Conservation (phyloP, 37 sponge, comb jelly and placozoan species). For the Beroe forskalii region DNA sequence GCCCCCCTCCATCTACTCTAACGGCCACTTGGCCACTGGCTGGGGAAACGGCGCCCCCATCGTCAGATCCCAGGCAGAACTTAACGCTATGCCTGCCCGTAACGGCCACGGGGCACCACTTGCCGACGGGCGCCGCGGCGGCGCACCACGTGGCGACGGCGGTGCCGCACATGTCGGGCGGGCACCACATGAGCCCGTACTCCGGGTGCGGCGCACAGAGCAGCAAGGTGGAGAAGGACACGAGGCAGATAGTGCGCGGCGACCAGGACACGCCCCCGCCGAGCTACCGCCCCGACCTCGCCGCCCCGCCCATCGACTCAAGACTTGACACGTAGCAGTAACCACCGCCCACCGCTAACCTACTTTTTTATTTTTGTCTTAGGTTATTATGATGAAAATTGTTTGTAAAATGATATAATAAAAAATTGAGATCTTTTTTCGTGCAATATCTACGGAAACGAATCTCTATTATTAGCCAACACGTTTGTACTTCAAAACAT, state of each 20-base stretch:
- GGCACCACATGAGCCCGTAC: neutral
- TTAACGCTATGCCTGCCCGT: conserved; percentile 8
- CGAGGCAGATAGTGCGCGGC: neutral
- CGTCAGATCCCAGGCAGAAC: conserved; percentile 20
- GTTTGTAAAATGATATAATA: conserved; percentile 53
- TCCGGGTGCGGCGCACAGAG: neutral
- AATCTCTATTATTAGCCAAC: too few species aligned
- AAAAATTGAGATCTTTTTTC: neutral
- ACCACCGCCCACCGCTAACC: conserved; percentile 4
- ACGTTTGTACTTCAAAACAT: neutral
- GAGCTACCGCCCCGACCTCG: neutral
- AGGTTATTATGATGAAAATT: conserved; percentile 35
- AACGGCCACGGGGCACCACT: conserved; percentile 16
- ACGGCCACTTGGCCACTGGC: conserved; percentile 34
- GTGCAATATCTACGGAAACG: neutral
- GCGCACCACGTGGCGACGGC: neutral
- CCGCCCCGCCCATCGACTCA: conserved; percentile 5
- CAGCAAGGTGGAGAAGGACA: neutral
- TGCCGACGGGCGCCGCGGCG: neutral
- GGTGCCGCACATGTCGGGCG: neutral
- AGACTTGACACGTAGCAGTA: conserved; percentile 13
- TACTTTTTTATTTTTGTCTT: conserved; percentile 53
- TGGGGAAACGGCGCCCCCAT: conserved; percentile 34
- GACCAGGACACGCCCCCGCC: conserved; percentile 62
- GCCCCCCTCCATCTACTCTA: conserved; percentile 32